Conservation (phyloP, 2,113 vertebrate species). For the Proterorhinus semilunaris region DNA sequence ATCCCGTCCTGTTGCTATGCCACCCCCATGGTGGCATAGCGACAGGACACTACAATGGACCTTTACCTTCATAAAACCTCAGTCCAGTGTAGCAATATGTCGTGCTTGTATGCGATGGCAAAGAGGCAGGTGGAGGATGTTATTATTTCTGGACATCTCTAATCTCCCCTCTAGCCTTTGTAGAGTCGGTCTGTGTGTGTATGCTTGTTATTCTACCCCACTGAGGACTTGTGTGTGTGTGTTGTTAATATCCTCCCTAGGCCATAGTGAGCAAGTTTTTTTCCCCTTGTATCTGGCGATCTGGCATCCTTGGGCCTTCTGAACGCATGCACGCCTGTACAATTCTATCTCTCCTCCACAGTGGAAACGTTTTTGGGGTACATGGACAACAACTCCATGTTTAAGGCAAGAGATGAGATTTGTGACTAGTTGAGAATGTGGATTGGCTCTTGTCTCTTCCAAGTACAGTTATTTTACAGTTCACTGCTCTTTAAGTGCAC, state of each 20-base stretch:
- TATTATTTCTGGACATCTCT: conserved; percentile 55
- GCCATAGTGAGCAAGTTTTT: conserved; percentile 58
- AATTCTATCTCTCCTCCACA: conserved; percentile 7
- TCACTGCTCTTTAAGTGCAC: conserved; percentile 30
- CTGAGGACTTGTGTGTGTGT: conserved; percentile 18
- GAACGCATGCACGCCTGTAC: conserved; percentile 11
- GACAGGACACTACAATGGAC: conserved; percentile 5
- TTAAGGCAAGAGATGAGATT: conserved; percentile 54
- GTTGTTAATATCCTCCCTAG: conserved; percentile 55
- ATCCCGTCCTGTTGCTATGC: conserved; percentile 5
- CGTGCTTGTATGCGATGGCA: conserved; percentile 16
- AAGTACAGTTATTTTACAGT: conserved; percentile 47
- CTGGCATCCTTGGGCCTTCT: conserved; percentile 43
- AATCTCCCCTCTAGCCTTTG: conserved; percentile 56
- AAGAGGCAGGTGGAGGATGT: conserved; percentile 28
- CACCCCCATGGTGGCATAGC: conserved; percentile 23
- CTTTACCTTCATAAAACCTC: background rate
- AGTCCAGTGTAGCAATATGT: background rate
- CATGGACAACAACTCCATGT: conserved; percentile 18
- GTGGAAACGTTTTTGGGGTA: conserved; percentile 4
- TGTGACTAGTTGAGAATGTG: conserved; percentile 48
- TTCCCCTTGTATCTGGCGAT: conserved; percentile 55
- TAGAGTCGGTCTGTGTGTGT: conserved; percentile 24
- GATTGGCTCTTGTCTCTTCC: conserved; percentile 50
- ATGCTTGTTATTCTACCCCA: conserved; percentile 14